A percentile compares a stretch with the other conserved stretches of the same genome.
phyloP scores from a whole-genome alignment of 64 coral and sea anemone genomes.

The Montipora sp. region DNA sequence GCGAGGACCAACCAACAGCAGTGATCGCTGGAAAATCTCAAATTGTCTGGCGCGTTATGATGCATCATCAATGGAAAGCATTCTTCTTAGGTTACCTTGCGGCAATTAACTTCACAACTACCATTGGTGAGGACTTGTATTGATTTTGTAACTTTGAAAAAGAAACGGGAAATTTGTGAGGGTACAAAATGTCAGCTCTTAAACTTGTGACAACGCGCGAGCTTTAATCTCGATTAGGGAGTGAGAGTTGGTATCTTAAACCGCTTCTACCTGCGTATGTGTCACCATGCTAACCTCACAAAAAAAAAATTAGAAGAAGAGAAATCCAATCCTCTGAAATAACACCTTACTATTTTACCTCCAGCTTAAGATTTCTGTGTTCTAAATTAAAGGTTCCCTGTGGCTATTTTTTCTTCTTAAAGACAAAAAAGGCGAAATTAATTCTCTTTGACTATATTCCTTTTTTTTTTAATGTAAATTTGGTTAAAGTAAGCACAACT shows the following conservation, averaged over 20 bases:
- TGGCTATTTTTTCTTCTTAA: background rate
- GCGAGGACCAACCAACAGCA: background rate
- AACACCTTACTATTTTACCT: background rate
- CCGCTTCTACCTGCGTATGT: no score
- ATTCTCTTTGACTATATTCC: background rate
- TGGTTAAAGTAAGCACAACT: no score
- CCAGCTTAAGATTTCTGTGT: background rate
- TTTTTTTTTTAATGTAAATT: background rate
- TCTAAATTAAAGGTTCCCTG: background rate
- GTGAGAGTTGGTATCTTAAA: no score
- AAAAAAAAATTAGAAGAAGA: no score
- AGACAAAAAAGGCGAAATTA: background rate
- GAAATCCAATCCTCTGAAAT: background rate
- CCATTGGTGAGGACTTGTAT: background rate
- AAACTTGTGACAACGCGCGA: background rate
- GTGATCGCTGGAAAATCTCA: background rate
- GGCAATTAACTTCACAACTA: constrained; percentile 20
- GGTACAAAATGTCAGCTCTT: background rate
- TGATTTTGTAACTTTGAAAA: background rate
- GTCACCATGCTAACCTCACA: no score
- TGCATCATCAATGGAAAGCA: background rate
- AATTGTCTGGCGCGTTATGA: background rate
- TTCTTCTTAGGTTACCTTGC: background rate
- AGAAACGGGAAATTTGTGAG: background rate
- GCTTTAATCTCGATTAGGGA: background rate